Percentiles rank a stretch among this genome's conserved stretches.
phyloP scores from a whole-genome alignment of 2,113 vertebrate genomes.

The Rhombomys opimus region DNA sequence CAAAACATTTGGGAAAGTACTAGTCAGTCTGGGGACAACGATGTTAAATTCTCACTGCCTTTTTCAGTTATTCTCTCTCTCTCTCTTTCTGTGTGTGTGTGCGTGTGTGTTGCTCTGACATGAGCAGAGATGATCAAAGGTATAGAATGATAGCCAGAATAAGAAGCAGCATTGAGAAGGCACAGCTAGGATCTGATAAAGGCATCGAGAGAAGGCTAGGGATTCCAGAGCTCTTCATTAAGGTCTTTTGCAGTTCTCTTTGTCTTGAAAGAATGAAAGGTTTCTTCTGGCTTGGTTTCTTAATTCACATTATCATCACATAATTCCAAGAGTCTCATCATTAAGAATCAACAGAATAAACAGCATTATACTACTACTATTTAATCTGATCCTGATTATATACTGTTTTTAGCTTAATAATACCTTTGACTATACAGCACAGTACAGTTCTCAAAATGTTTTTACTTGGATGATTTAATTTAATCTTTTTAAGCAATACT shows the following conservation, averaged over 20 bases:
- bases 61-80: neutral
- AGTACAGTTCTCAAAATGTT: conserved; percentile 70
- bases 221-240: neutral
- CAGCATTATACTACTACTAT: conserved; percentile 1
- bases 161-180: neutral
- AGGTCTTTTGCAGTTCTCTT: neutral
- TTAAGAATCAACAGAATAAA: conserved; percentile 57
- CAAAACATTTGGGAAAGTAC: neutral
- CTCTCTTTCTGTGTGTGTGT: no score
- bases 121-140: neutral
- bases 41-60: neutral
- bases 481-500: conserved; percentile 32
- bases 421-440: conserved; percentile 60
- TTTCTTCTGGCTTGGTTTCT: neutral
- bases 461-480: conserved; percentile 65
- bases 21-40: neutral
- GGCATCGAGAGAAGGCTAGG: neutral
- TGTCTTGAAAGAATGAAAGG: conserved; percentile 27
- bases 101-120: neutral
- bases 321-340: conserved; percentile 42
- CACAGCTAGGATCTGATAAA: neutral
- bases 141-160: conserved; percentile 1
- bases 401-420: conserved; percentile 72
- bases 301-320: conserved; percentile 42
- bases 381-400: conserved; percentile 65